Evolutionary conservation across 1,140 invertebrate genomes (phyloP).

Genomic region (Sitodiplosis mosellana): DNA sequence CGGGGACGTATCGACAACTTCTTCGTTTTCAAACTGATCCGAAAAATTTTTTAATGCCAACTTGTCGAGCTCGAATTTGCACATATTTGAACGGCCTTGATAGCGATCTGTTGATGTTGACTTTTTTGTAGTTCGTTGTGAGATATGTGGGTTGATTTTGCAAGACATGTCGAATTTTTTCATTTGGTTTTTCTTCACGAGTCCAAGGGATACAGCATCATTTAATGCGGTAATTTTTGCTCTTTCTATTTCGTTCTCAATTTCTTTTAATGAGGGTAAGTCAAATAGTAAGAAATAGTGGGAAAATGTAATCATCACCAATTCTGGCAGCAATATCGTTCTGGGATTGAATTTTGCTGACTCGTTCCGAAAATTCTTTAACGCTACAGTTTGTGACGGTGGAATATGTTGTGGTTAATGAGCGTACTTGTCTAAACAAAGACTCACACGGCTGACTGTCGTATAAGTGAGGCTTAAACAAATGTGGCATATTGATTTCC

Average conservation of each 20-base stretch:
- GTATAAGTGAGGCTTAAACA: neutral
- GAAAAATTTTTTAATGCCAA: neutral
- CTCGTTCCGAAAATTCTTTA: neutral
- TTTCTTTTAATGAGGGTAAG: neutral
- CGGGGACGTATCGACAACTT: neutral
- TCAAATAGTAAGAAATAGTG: neutral
- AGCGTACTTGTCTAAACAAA: neutral
- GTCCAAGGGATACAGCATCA: neutral
- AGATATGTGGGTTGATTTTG: neutral
- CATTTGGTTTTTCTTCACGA: neutral
- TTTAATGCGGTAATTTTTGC: neutral
- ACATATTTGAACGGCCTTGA: no score
- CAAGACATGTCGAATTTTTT: no score
- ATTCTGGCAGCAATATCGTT: neutral
- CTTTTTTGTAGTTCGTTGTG: neutral
- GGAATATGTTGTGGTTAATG: neutral
- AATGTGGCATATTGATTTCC: neutral
- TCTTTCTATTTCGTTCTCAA: neutral
- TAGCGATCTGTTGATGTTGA: neutral
- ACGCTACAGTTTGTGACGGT: neutral
- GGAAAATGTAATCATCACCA: neutral
- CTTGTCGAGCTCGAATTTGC: no score
- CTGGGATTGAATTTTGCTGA: neutral
- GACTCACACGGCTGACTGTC: neutral
- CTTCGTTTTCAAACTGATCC: neutral